Conservation (phyloP, 1,140 invertebrate genomes). For the Drosophila tristis region DNA sequence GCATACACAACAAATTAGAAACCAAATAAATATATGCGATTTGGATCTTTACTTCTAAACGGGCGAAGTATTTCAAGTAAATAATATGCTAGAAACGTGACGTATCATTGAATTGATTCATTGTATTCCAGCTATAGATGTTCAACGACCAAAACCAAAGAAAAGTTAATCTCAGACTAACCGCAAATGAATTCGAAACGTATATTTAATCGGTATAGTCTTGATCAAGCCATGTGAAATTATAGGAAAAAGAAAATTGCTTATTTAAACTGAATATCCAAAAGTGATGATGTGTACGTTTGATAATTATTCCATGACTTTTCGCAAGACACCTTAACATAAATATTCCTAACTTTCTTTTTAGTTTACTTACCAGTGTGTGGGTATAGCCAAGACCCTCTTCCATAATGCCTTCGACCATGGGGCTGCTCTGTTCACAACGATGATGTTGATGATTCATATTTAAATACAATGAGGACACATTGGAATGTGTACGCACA, state of each 20-base stretch:
- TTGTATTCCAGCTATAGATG: neutral
- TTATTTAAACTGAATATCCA: conserved; percentile 1
- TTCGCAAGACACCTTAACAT: too few relatives aligned
- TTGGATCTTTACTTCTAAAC: too few relatives aligned
- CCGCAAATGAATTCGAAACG: conserved; percentile 31
- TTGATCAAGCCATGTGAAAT: conserved; percentile 17
- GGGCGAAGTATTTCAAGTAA: neutral
- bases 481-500: conserved; percentile 71
- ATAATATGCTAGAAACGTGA: neutral
- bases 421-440: conserved; percentile 14
- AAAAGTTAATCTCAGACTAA: conserved; percentile 21
- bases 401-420: conserved; percentile 85
- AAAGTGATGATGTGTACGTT: too few relatives aligned
- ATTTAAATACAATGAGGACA: conserved; percentile 64
- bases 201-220: neutral
- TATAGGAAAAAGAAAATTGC: conserved; percentile 24
- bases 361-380: conserved; percentile 89
- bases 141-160: neutral
- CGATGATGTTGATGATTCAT: conserved; percentile 54
- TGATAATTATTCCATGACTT: too few relatives aligned
- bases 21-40: neutral
- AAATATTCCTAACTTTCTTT: too few relatives aligned
- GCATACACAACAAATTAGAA: conserved; percentile 8
- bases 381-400: conserved; percentile 91
- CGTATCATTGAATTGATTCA: conserved; percentile 15